Conservation (phyloP, 2,113 vertebrate species). For the Zootoca vivipara region DNA sequence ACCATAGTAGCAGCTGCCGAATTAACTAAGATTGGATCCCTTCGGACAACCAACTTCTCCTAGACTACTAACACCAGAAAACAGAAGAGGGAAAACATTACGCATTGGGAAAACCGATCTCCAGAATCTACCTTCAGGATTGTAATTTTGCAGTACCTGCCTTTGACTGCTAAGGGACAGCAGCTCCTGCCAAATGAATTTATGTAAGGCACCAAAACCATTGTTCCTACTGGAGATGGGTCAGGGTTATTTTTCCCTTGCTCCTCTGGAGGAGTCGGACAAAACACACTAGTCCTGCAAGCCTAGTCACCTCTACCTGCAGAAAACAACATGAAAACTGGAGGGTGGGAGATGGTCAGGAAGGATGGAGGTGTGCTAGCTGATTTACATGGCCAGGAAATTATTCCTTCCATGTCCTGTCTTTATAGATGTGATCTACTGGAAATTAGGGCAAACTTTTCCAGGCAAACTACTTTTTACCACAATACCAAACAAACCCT, state of each 20-base stretch:
- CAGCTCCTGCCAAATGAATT: background rate
- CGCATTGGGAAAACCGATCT: background rate
- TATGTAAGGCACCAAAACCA: background rate
- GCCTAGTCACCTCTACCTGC: no score
- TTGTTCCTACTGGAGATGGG: background rate
- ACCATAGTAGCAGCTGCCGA: background rate
- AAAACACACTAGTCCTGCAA: background rate
- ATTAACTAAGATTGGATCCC: background rate
- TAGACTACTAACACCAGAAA: background rate
- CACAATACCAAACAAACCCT: background rate
- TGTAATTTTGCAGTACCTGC: background rate
- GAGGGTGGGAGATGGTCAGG: background rate
- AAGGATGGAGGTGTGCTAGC: background rate
- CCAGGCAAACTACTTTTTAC: background rate
- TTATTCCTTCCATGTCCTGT: background rate
- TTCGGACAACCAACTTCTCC: background rate
- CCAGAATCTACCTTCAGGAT: background rate
- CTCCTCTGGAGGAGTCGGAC: background rate
- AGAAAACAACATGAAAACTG: background rate
- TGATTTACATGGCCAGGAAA: background rate
- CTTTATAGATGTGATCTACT: background rate
- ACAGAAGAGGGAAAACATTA: background rate
- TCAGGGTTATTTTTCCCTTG: no score
- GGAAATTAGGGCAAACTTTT: background rate
- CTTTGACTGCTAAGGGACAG: background rate